Base-by-base conservation (phyloP, 2,797 vertebrate species). In the Falco peregrinus region DNA sequence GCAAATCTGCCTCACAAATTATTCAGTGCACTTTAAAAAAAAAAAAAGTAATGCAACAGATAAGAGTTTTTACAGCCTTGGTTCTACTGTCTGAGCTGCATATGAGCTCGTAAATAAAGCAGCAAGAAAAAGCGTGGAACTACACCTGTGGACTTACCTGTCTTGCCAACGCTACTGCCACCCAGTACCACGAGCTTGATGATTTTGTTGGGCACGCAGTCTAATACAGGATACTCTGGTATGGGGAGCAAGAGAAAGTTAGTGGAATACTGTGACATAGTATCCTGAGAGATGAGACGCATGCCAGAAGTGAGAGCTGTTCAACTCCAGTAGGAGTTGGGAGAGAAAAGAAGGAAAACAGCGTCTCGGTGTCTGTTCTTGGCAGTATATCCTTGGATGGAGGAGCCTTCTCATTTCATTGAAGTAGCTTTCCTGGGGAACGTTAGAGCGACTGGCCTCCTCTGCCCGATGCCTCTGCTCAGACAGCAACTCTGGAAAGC, bases 161-260 rank as follows among this genome's bases (percentile, higher is more conserved):
- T 99, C 98, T 99, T 99, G 31, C 99, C 99, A 90, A 99, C 99
- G 93, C 98, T 98, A 90, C 98, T 99, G 65, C 99, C 98, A 9
- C 99, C 99, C 92, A 99, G 97, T 59, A 99, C 99, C 93, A 98
- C 99, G 8, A 99, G 98, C 98, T 99, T 99, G 96, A 99, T 97
- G 95, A 98, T 98, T 95, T 98, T 99, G 98, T 98, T 99, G 86
- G 99, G 98, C 69, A 98, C 98, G 4, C 98, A 99, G 96, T 99
- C 99, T 94, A 98, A 89, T 33, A 95, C 98, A 2, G 99, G 98
- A 54, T 98, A 98, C 97, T 99, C 99, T 85, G 99, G 99, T 86
- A 99, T 99, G 91, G 99, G 99, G 57, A 99, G 98, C 97, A 99
- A 98, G 92, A 99, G 98, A 96, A 99, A 99, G 97, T 98, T 99